A percentile compares a stretch with the other conserved stretches of the same genome.
These are phyloP conservation scores for Elysia chlorotica DNA, from an alignment of 1,140 invertebrate genomes.

Conservation along the genomic window DNA sequence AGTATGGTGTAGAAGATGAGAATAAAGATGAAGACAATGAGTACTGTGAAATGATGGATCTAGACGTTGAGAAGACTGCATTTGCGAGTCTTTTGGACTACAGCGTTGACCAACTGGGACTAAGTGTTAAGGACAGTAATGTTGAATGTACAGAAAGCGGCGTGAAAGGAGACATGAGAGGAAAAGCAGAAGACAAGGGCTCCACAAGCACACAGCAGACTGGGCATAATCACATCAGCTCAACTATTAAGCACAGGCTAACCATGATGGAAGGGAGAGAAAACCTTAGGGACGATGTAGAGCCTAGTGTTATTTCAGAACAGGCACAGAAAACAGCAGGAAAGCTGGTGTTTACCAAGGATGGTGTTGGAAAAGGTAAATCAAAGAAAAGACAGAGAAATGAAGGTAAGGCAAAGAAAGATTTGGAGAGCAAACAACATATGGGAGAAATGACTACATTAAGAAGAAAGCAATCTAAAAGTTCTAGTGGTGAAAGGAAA, in stretches of 20 bases:
- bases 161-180: neutral
- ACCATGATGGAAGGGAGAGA: neutral
- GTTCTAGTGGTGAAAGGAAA: neutral
- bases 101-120: neutral
- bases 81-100: neutral
- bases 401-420: neutral
- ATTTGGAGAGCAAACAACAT: neutral
- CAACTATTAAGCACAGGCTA: neutral
- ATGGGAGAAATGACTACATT: neutral
- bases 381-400: neutral
- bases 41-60: neutral
- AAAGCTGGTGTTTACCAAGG: constrained; percentile 5
- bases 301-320: constrained; percentile 1
- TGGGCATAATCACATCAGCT: neutral
- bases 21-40: neutral
- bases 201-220: neutral
- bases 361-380: neutral
- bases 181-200: neutral
- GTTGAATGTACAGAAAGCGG: neutral
- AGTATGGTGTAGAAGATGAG: too few species aligned
- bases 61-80: neutral
- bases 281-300: constrained; percentile 2
- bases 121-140: neutral
- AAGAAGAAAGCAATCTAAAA: neutral
- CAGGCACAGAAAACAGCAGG: neutral